Evolutionary conservation across 2,113 vertebrate species (phyloP).

Genomic region (Zeus faber): DNA sequence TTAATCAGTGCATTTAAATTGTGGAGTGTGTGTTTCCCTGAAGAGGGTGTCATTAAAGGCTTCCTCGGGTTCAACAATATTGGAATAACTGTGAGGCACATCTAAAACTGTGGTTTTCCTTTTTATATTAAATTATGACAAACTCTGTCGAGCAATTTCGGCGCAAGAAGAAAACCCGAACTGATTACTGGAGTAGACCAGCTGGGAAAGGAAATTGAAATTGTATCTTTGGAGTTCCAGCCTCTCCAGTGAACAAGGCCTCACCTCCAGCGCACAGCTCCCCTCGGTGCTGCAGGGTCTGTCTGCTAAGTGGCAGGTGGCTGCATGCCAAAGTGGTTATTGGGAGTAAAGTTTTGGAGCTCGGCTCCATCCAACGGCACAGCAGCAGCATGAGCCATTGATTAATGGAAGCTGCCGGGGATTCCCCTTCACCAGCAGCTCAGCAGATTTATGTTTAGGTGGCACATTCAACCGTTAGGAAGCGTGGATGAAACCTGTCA

Average conservation of each 20-base stretch:
- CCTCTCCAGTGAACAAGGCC: conserved; percentile 24
- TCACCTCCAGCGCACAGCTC: conserved; percentile 28
- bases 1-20: too few relatives aligned
- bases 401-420: conserved; percentile 52
- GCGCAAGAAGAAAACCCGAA: conserved; percentile 10
- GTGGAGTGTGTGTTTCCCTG: too few relatives aligned
- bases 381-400: conserved; percentile 49
- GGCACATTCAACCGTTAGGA: not conserved
- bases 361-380: conserved; percentile 46
- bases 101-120: too few relatives aligned
- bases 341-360: conserved; percentile 40
- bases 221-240: conserved; percentile 14
- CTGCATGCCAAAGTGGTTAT: conserved; percentile 49
- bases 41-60: too few relatives aligned
- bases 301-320: conserved; percentile 59
- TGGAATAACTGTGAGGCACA: too few relatives aligned
- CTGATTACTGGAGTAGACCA: conserved; percentile 21
- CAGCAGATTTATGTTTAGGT: not conserved
- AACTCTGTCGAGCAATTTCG: not conserved
- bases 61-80: too few relatives aligned
- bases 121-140: too few relatives aligned
- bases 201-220: conserved; percentile 19
- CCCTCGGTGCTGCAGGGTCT: conserved; percentile 41
- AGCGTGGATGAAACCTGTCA: too few relatives aligned
- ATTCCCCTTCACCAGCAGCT: conserved; percentile 21